Evolutionary conservation across 2,888 invertebrate genomes (phyloP), one percentile per base, ranked within the genome.

Genomic region (Chesias legatella): DNA sequence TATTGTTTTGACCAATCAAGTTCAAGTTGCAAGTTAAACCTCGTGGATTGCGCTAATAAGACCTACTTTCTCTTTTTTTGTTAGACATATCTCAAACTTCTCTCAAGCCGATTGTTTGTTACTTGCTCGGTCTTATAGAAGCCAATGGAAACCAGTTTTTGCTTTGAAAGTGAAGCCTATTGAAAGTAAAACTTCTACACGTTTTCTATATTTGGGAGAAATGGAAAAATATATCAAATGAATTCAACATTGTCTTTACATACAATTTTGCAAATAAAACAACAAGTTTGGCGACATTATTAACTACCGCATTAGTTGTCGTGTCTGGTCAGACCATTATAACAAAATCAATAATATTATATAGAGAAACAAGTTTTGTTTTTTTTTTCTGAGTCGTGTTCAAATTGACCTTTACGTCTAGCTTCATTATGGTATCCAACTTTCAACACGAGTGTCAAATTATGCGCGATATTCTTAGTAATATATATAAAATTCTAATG

Each of bases 51-150:
- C 56, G 58, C 48, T 67, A 63, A 57, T 60, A 60, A 68, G 60
- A 46, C 51, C 56, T 44, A 67, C 72, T 74, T 74, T 74, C 54
- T 50, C 50, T 52, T 55, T 50, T n/a, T 49, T 48, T 46, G 32
- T 45, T 33, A 23, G 38, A 33, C 37, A 11, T 39, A 33, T 50
- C 31, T 43, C 32, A 13, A 13, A 9, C 27, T 46, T 29, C 32
- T 36, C 25, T 40, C 40, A 42, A 32, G 35, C 32, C 36, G 44
- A 34, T 49, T 28, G 36, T 28, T 22, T 17, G 11, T 3, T 22
- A 22, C 22, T 2, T n/a, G 27, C 27, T 10, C 11, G 9, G 26
- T 8, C 9, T 6, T 3, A 9, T n/a, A 3, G 10, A 6, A 9
- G 10, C 26, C 8, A 9, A 2, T 3, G 26, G 23, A 17, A 17